phyloP scores from a whole-genome alignment of 2,888 invertebrate genomes.

The Leptinotarsa peninsularis region DNA sequence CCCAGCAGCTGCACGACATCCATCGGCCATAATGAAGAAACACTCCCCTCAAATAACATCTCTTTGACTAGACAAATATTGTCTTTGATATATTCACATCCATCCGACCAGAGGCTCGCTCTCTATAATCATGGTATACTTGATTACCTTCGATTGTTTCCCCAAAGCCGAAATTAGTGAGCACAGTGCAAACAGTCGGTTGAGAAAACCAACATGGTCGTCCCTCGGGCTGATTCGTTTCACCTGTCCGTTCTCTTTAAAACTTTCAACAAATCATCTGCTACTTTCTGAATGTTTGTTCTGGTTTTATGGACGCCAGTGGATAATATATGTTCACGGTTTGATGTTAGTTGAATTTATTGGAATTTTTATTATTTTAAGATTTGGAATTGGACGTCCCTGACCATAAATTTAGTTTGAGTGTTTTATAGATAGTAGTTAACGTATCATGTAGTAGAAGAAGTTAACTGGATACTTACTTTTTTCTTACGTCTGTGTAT shows the following conservation, averaged over 20 bases:
- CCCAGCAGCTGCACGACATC: constrained; percentile 1
- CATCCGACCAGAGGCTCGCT: constrained; percentile 15
- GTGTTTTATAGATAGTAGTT: constrained; percentile 2
- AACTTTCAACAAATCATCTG: constrained; percentile 61
- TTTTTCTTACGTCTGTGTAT: neutral
- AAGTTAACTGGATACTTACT: neutral
- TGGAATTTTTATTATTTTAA: constrained; percentile 32
- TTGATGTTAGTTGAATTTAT: constrained; percentile 35
- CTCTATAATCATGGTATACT: constrained; percentile 58
- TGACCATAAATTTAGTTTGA: constrained; percentile 6
- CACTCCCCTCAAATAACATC: constrained; percentile 20
- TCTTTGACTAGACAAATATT: constrained; percentile 35
- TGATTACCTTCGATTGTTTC: constrained; percentile 54
- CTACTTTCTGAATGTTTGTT: constrained; percentile 49
- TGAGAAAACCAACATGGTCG: constrained; percentile 59
- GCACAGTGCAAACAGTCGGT: constrained; percentile 61
- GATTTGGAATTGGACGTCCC: constrained; percentile 26
- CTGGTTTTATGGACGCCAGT: constrained; percentile 29
- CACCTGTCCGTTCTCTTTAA: constrained; percentile 58
- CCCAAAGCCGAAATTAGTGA: constrained; percentile 56
- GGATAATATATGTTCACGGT: constrained; percentile 33
- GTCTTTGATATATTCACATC: constrained; percentile 35
- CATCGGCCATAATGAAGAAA: constrained; percentile 9
- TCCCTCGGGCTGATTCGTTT: constrained; percentile 51
- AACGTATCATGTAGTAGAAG: neutral